Evolutionary conservation across 2,888 invertebrate genomes (phyloP), one percentile per base, ranked within the genome.

Genomic region (Oegoconia quadripuncta): DNA sequence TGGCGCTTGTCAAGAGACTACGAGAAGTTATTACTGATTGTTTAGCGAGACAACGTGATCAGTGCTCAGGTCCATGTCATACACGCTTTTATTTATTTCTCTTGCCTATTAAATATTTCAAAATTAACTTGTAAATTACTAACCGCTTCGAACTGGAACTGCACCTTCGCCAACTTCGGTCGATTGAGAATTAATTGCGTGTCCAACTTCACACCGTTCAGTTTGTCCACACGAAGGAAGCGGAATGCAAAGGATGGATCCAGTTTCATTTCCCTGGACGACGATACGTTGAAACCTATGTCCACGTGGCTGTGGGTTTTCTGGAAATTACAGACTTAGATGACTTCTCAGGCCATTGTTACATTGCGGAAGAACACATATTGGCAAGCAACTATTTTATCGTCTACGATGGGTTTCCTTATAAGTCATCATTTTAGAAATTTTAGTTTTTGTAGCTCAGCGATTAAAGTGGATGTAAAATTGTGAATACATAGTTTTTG

Each of bases 271-370:
- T 91, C 89, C 0, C 91, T 90, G 3, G 91, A 91, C 8, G 92
- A 89, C 44, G 92, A 93, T 26, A 94, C 88, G 49, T 93, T 92
- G 27, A 93, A 77, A n/a, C 90, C 89, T 13, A 92, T 77, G 61
- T 95, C 95, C 0, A 92, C 74, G 52, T 94, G 95, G 11, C 90
- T 92, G 55, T 91, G 89, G 1, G 93, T 90, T 74, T 90, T 91
- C 82, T 95, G 81, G 37, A 72, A 74, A 40, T 28, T 46, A 17
- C 30, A n/a, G 3, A 27, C 5, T 6, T 22, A 13, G 23, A 29
- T n/a, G n/a, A n/a, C n/a, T n/a, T n/a, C n/a, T n/a, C n/a, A n/a
- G n/a, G n/a, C n/a, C n/a, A n/a, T n/a, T n/a, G n/a, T n/a, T n/a
- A n/a, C n/a, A n/a, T n/a, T n/a, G n/a, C n/a, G n/a, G n/a, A n/a